Evolutionary conservation across 1,140 invertebrate genomes (phyloP).

Genomic region (Frieseomelitta varia): DNA sequence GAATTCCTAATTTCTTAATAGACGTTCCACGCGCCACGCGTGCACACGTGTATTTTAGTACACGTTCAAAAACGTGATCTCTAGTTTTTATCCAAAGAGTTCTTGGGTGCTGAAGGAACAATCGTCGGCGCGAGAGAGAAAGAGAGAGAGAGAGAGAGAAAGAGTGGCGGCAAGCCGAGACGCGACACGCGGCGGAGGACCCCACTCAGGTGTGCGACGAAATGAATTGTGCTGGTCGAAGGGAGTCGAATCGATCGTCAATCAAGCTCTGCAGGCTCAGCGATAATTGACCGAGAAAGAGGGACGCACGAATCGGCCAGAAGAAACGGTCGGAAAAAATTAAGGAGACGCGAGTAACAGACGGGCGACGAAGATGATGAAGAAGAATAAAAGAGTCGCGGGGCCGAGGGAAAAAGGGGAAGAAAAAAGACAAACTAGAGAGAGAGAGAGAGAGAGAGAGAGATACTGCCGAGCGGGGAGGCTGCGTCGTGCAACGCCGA

Average conservation of each 20-base stretch:
- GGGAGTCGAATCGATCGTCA: conserved; percentile 47
- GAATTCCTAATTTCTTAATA: too few species aligned
- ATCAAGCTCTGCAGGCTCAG: conserved; percentile 36
- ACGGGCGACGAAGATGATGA: conserved; percentile 43
- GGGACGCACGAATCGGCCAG: conserved; percentile 5
- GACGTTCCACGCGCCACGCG: too few species aligned
- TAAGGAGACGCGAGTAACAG: conserved; percentile 42
- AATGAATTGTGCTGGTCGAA: conserved; percentile 45
- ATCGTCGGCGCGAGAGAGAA: too few species aligned
- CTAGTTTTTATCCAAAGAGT: too few species aligned
- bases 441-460: background rate
- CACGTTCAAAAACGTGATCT: too few species aligned
- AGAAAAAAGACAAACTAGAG: conserved; percentile 28
- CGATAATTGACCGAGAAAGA: conserved; percentile 48
- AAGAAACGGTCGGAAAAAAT: conserved; percentile 44
- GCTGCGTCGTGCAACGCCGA: background rate
- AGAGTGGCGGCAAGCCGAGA: background rate
- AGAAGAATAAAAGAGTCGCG: conserved; percentile 40
- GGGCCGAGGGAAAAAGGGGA: conserved; percentile 27
- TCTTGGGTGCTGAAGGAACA: background rate
- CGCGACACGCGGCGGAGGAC: conserved; percentile 9
- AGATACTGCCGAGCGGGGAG: background rate
- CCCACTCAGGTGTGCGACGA: conserved; percentile 49
- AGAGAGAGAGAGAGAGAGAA: background rate
- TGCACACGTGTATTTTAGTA: too few species aligned